A percentile compares a stretch with the other conserved stretches of the same genome.
These are phyloP conservation scores for Orgyia antiqua DNA, from an alignment of 2,888 invertebrate genomes.

Conservation along the genomic window DNA sequence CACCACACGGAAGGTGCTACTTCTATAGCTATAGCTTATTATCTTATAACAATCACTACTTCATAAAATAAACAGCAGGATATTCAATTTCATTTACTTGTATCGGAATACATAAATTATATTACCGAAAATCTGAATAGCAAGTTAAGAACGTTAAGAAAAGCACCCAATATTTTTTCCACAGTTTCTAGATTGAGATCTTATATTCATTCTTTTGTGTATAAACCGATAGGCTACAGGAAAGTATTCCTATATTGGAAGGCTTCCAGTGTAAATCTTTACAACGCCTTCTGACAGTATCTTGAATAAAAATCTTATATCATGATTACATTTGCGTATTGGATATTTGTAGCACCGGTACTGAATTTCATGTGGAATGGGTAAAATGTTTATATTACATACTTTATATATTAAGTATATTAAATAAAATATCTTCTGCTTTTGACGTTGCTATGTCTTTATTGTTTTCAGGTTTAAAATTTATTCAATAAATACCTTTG, in stretches of 20 bases:
- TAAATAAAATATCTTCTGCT: not conserved
- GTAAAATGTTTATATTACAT: conserved; percentile 9
- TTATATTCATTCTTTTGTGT: conserved; percentile 5
- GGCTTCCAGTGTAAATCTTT: conserved; percentile 20
- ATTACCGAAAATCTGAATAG: too few relatives aligned
- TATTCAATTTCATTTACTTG: too few relatives aligned
- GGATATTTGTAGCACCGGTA: conserved; percentile 15
- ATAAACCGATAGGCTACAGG: conserved; percentile 4
- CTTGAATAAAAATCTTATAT: conserved; percentile 26
- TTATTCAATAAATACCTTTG: too few relatives aligned
- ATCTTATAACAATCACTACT: too few relatives aligned
- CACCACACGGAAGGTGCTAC: too few relatives aligned
- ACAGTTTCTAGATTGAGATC: conserved; percentile 6
- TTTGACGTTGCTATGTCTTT: not conserved
- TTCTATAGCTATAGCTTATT: too few relatives aligned
- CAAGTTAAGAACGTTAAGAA: conserved; percentile 2
- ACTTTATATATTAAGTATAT: not conserved
- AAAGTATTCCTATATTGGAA: conserved; percentile 11
- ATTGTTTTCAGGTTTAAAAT: not conserved
- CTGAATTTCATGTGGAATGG: conserved; percentile 12
- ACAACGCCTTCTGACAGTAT: conserved; percentile 22
- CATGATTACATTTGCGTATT: conserved; percentile 30
- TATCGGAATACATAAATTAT: too few relatives aligned
- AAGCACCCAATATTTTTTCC: not conserved
- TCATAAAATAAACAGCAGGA: too few relatives aligned